Conservation (phyloP, 2,113 vertebrate genomes). For the Callorhinus ursinus region DNA sequence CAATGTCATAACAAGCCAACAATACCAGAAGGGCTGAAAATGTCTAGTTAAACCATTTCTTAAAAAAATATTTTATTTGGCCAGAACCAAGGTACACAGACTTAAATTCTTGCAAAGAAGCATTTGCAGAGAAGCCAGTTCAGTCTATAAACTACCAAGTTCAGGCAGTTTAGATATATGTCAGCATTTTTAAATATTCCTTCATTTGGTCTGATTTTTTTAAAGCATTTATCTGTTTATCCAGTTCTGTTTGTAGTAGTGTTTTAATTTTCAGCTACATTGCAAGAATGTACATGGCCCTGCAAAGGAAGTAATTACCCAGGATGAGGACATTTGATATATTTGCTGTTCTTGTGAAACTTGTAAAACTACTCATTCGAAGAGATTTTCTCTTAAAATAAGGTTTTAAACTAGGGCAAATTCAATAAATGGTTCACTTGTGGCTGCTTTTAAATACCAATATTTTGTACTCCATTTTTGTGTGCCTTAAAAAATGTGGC, state of each 20-base stretch:
- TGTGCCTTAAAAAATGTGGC: background rate
- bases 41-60: constrained; percentile 42
- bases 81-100: constrained; percentile 39
- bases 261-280: constrained; percentile 57
- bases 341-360: constrained; percentile 40
- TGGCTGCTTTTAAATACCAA: constrained; percentile 8
- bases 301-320: constrained; percentile 42
- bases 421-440: constrained; percentile 21
- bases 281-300: background rate
- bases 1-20: background rate
- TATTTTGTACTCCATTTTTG: constrained; percentile 29
- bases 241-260: background rate
- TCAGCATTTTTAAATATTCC: background rate
- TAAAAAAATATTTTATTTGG: constrained; percentile 72
- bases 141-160: constrained; percentile 9
- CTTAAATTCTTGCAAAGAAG: constrained; percentile 17
- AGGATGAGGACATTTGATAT: background rate
- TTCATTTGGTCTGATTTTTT: background rate
- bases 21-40: constrained; percentile 38
- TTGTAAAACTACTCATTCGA: constrained; percentile 42
- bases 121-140: constrained; percentile 7
- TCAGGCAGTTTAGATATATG: background rate
- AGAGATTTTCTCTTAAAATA: constrained; percentile 37
- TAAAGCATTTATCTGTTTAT: background rate
- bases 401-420: constrained; percentile 15